These are phyloP conservation scores for Drosophila baimaii DNA, from an alignment of 1,140 invertebrate species.

Conservation along the genomic window DNA sequence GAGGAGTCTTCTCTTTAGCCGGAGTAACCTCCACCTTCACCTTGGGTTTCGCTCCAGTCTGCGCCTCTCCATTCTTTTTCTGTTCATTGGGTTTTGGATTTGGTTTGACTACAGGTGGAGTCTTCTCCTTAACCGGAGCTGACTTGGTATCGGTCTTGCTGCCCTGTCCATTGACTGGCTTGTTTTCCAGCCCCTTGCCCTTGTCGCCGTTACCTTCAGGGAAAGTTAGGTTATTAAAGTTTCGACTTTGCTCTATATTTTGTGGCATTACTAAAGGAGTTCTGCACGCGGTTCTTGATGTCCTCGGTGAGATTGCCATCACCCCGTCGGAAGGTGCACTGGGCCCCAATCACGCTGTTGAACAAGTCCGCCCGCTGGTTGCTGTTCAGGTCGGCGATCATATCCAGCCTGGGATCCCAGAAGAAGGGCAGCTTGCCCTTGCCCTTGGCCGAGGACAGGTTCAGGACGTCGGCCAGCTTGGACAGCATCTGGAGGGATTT, in stretches of 20 bases:
- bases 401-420: conserved; percentile 64
- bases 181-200: conserved; percentile 18
- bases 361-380: conserved; percentile 49
- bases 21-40: neutral
- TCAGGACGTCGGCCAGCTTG: conserved; percentile 29
- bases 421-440: conserved; percentile 60
- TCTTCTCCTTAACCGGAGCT: neutral
- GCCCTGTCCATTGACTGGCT: neutral
- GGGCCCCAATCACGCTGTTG: conserved; percentile 23
- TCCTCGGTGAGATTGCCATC: conserved; percentile 45
- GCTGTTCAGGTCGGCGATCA: conserved; percentile 48
- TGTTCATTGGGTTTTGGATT: neutral
- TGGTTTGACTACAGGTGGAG: neutral
- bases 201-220: conserved; percentile 13
- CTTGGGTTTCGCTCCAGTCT: neutral
- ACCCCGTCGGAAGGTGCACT: conserved; percentile 11
- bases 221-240: neutral
- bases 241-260: neutral
- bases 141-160: neutral
- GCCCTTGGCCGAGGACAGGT: conserved; percentile 9
- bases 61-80: neutral
- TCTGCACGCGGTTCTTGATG: conserved; percentile 2
- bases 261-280: conserved; percentile 34
- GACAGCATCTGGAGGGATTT: conserved; percentile 51
- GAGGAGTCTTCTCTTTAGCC: neutral